A percentile compares a stretch with the other conserved stretches of the same genome.
Conservation (phyloP, 2,888 invertebrate genomes). For the Cerceris rybyensis region DNA sequence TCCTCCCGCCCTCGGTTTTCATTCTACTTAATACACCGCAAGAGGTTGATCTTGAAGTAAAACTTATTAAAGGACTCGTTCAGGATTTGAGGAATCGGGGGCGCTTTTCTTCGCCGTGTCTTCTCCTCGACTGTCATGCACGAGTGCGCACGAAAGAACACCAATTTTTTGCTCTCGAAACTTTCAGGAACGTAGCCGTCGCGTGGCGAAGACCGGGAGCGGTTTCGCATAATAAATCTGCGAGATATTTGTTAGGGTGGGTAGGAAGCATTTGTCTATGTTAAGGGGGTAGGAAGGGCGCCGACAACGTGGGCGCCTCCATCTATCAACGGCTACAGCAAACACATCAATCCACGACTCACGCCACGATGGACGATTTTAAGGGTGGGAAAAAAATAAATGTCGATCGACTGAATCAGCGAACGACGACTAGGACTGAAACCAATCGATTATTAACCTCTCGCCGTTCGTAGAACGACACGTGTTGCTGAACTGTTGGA, state of each 20-base stretch:
- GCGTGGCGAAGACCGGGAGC: slow-evolving; percentile 54
- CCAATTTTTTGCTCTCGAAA: slow-evolving; percentile 67
- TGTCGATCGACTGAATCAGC: slow-evolving; percentile 56
- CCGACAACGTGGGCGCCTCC: slow-evolving; percentile 75
- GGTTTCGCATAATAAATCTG: slow-evolving; percentile 79
- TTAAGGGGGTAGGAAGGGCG: slow-evolving; percentile 73
- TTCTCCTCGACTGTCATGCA: slow-evolving; percentile 51
- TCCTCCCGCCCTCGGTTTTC: slow-evolving; percentile 45
- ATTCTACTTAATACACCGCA: slow-evolving; percentile 55
- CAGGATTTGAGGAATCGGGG: slow-evolving; percentile 51
- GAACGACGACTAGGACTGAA: not conserved
- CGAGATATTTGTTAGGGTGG: slow-evolving; percentile 74
- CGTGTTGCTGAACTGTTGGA: too few species aligned
- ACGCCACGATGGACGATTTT: slow-evolving; percentile 73
- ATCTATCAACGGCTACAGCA: slow-evolving; percentile 78
- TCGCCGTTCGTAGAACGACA: too few species aligned
- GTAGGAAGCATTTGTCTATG: slow-evolving; percentile 77
- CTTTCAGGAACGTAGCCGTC: slow-evolving; percentile 65
- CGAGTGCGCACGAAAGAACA: slow-evolving; percentile 64
- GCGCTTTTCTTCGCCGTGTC: slow-evolving; percentile 53
- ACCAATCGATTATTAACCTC: slow-evolving; percentile 5
- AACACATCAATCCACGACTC: slow-evolving; percentile 78
- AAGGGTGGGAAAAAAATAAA: slow-evolving; percentile 71
- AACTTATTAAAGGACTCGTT: slow-evolving; percentile 62
- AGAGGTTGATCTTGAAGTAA: slow-evolving; percentile 55